Conservation (phyloP, 2,113 vertebrate genomes). For the Phycodurus eques region DNA sequence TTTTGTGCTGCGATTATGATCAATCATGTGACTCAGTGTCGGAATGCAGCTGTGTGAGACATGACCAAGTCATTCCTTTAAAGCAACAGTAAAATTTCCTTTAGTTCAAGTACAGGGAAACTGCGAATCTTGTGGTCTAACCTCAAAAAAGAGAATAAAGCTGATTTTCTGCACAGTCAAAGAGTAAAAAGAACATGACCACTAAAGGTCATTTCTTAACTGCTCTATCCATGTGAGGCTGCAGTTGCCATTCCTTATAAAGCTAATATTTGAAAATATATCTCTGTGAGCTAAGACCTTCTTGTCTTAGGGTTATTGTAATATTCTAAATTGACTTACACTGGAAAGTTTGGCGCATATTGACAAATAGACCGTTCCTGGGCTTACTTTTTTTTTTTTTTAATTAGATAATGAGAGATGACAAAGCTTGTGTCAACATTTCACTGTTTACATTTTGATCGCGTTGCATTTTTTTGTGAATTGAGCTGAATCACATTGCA, state of each 20-base stretch:
- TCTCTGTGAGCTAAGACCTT: not conserved
- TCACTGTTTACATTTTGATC: slow-evolving; percentile 18
- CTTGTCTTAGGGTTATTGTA: not conserved
- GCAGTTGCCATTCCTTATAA: not conserved
- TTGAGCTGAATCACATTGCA: not conserved
- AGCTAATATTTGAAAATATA: not conserved
- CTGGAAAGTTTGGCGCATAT: slow-evolving; percentile 7
- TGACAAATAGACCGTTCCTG: not conserved
- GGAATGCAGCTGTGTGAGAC: not conserved
- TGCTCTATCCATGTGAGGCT: not conserved
- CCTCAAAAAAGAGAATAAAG: not conserved
- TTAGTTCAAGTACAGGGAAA: slow-evolving; percentile 4
- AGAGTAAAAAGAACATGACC: not conserved
- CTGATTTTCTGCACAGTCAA: not conserved
- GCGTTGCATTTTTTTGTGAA: not conserved
- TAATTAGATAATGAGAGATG: slow-evolving; percentile 10
- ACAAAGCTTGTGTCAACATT: slow-evolving; percentile 11
- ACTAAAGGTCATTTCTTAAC: not conserved
- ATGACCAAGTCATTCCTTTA: not conserved
- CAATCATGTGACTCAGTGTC: not conserved
- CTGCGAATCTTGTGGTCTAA: slow-evolving; percentile 11
- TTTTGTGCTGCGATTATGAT: not conserved
- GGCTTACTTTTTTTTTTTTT: not conserved
- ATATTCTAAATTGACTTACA: not conserved
- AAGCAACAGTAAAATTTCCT: no score